These are phyloP conservation scores for Symphodus melops DNA, from an alignment of 2,113 vertebrate genomes.

Conservation along the genomic window DNA sequence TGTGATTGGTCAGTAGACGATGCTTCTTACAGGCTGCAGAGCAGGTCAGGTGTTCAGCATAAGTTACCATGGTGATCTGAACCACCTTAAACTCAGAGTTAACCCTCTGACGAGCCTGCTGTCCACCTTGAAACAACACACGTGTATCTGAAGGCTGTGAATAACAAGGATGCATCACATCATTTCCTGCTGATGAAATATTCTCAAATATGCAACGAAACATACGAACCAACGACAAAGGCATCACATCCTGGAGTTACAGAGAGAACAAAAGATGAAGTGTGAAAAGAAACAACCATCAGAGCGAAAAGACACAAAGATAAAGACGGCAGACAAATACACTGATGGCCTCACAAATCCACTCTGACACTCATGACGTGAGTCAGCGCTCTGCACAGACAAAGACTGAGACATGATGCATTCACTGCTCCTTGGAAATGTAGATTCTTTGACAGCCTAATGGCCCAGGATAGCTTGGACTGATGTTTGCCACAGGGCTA, in stretches of 20 bases:
- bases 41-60: no score
- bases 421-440: conserved; percentile 12
- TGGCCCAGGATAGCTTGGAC: conserved; percentile 19
- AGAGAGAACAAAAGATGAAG: no score
- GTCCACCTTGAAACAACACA: no score
- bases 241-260: no score
- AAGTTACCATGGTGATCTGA: no score
- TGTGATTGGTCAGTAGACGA: no score
- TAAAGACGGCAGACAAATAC: background rate
- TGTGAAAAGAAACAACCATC: no score
- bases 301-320: background rate
- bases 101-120: no score
- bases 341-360: conserved; percentile 9
- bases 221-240: background rate
- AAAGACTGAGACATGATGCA: background rate
- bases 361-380: conserved; percentile 4
- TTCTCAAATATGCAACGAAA: conserved; percentile 3
- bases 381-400: conserved; percentile 1
- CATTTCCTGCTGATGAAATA: background rate
- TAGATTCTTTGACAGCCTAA: conserved; percentile 38
- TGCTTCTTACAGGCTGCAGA: no score
- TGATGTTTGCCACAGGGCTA: conserved; percentile 19
- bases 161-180: conserved; percentile 1
- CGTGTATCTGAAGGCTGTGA: background rate
- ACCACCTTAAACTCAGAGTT: no score